Evolutionary conservation across 2,888 invertebrate species (phyloP).

Genomic region (Prostheceraeus crozeri): DNA sequence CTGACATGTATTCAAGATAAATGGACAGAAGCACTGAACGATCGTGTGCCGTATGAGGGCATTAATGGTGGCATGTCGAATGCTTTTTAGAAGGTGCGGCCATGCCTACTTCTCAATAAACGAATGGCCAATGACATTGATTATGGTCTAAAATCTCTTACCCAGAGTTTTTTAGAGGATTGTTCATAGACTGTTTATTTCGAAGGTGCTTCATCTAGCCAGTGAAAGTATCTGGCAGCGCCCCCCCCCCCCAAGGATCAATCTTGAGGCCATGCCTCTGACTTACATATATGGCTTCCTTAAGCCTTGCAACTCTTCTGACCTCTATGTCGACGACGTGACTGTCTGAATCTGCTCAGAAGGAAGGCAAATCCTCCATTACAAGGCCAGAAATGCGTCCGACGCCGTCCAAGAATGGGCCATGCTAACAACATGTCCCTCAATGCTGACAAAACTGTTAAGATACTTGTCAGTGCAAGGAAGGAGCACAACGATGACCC

Average conservation of each 20-base stretch:
- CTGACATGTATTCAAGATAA: conserved; percentile 20
- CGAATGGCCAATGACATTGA: conserved; percentile 6
- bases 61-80: conserved; percentile 18
- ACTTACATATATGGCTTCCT: too few relatives aligned
- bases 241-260: too few relatives aligned
- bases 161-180: conserved; percentile 14
- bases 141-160: conserved; percentile 7
- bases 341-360: neutral
- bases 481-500: conserved; percentile 17
- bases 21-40: conserved; percentile 5
- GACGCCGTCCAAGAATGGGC: conserved; percentile 20
- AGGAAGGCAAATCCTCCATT: neutral
- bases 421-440: conserved; percentile 12
- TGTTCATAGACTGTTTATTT: conserved; percentile 17
- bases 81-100: conserved; percentile 9
- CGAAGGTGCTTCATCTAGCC: conserved; percentile 1
- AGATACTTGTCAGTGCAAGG: conserved; percentile 18
- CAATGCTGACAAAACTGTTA: neutral
- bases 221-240: too few relatives aligned
- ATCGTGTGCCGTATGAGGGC: too few relatives aligned
- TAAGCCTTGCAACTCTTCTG: conserved; percentile 12
- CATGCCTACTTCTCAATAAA: conserved; percentile 1
- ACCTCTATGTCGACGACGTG: conserved; percentile 6
- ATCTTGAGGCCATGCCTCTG: too few relatives aligned
- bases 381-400: neutral